Conservation (phyloP, 2,797 vertebrate genomes). For the Pachyuromys duprasi region DNA sequence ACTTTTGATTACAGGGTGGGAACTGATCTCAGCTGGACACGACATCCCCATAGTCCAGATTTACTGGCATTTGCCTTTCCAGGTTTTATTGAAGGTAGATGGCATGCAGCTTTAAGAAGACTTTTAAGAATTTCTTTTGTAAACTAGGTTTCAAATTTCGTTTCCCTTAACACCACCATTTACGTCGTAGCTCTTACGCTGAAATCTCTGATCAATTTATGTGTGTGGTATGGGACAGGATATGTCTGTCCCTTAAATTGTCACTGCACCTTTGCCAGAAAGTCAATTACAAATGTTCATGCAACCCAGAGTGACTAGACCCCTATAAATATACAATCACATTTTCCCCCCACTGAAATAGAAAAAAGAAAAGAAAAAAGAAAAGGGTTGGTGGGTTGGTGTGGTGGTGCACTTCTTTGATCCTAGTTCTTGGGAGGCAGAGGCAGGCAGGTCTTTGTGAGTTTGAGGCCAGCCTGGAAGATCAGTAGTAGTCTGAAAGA, state of each 20-base stretch:
- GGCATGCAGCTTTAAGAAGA: neutral
- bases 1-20: neutral
- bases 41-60: neutral
- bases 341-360: neutral
- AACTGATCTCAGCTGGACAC: too few species aligned
- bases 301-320: neutral
- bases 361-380: neutral
- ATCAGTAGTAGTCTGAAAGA: neutral
- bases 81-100: neutral
- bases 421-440: neutral
- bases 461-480: neutral
- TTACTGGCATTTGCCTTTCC: neutral
- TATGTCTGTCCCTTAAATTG: neutral
- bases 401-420: neutral
- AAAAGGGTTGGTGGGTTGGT: neutral
- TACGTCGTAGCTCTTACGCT: too few species aligned
- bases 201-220: neutral
- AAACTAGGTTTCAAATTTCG: neutral
- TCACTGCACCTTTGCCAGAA: neutral
- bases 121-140: neutral
- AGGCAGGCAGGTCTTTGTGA: neutral
- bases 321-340: neutral
- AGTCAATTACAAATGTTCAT: neutral
- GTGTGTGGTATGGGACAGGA: neutral
- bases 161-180: neutral